Evolutionary conservation across 2,113 vertebrate species (phyloP), one percentile per base, ranked within the genome.

Genomic region (Cottus gobio): DNA sequence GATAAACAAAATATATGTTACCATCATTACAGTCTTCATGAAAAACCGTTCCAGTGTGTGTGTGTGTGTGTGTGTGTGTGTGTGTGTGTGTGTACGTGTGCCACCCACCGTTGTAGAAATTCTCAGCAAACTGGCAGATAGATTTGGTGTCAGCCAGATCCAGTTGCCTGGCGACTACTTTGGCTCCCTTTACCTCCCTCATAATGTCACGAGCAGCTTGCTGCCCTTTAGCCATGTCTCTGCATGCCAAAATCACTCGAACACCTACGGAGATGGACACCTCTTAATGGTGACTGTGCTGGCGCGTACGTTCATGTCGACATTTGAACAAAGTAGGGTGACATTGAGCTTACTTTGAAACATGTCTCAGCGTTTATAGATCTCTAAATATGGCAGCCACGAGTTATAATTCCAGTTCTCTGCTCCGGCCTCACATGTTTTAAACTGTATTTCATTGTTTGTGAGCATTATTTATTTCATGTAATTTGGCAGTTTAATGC

Each of bases 121-220:
- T 90, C 83, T 95, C 94, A 5, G 92, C 92, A 83, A 95, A 95
- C 72, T 89, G 89, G 86, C 92, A 94, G 74, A 95, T 94, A 0
- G 94, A 95, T 82, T 93, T 94, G 71, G 91, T 95, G 89, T 95
- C 87, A 3, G 93, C 88, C 63, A 95, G 90, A 85, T 95, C 94
- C 75, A 95, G 90, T 60, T 93, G 91, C 78, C 56, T 85, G 62
- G 88, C 85, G 46, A 93, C 86, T 18, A 94, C 93, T n/a, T 80
- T 91, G 58, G 90, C 89, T 63, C 77, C 88, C 10, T 77, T 79
- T 77, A 93, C 85, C 18, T 92, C 91, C 78, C 82, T 87, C 79
- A 86, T 36, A 60, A 95, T 93, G 71, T 95, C 93, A 48, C 78
- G 71, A 30, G 73, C 92, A 5, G 93, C 94, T 26, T 91, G 85